Evolutionary conservation across 1,140 invertebrate genomes (phyloP), one percentile per base, ranked within the genome.

Genomic region (Ruditapes philippinarum): DNA sequence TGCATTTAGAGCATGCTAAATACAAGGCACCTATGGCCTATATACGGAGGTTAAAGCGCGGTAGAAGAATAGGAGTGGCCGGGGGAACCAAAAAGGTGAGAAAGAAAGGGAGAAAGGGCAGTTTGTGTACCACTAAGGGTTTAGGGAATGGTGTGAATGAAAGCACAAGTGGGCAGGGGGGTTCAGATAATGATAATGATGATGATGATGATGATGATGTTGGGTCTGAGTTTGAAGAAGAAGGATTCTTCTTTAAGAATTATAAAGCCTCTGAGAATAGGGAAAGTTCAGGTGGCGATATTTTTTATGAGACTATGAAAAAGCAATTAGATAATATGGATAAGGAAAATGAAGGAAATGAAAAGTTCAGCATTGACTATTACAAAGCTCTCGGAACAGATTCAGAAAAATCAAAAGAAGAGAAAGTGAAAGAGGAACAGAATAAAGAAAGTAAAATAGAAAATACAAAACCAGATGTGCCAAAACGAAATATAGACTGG

Each of bases 31-130:
- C 94, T 25, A 25, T 45, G 33, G 91, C 91, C 49, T 94, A 94
- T 78, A 19, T 93, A 25, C 78, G 85, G 36, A 90, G 92, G 25
- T 78, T 94, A 25, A 91, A 92, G 51, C 62, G 91, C 36, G 91
- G 91, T 12, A 73, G 93, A 49, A 60, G 90, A 11, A 91, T 92
- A 49, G 89, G 90, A 76, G 86, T 76, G 38, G 65, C 82, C 9
- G 89, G 79, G 17, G 92, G 79, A 60, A 54, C 82, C 73, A 90
- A 89, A 81, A 93, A 93, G 92, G 93, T 94, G 90, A 93, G 91
- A 78, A 88, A 76, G 85, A 91, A 73, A 51, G 81, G 57, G 60
- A 80, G 57, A 79, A 86, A 87, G 65, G 74, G 65, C 49, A 78
- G 70, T 87, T 40, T 87, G 51, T 65, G 45, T 70, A 17, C 49